Evolutionary conservation across 1,140 invertebrate species (phyloP), one percentile per base, ranked within the genome.

Genomic region (Solenopsis invicta): DNA sequence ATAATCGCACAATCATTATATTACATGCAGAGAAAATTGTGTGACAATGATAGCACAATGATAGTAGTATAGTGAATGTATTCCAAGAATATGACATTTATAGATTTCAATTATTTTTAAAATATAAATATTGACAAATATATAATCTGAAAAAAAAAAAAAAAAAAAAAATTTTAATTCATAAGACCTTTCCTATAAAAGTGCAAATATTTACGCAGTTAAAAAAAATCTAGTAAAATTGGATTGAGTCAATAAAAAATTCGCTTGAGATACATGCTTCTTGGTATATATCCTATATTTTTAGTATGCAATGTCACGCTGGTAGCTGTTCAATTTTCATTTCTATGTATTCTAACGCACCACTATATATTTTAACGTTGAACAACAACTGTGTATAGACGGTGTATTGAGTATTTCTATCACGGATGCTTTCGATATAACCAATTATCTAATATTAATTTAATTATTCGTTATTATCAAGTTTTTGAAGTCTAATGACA

Each of bases 331-430:
- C 48, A 66, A 50, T 78, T 66, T 61, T 24, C 59, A 78, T 78
- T 78, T 45, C 59, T 78, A 78, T 29, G 59, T 24, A 50, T 66
- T 48, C 75, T 78, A 78, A 75, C 75, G 21, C 41, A 34, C 52
- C n/a, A 56, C 24, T 18, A 64, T 77, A 64, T 77, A 66, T 41
- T 66, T 59, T 77, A 34, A 62, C 37, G 9, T 21, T 24, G 12
- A 41, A 45, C 59, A 66, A 78, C 41, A 45, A 56, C 24, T 78
- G 37, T 34, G 21, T n/a, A 48, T 62, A 41, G 75, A 29, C 9
- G 37, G 5, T 29, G 29, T 18, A 45, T 48, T 13, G 54, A 34
- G 3, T 1, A 64, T 64, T 77, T 13, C 6, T 37, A 3, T 37
- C 16, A 29, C 10, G 24, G 16, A 64, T 13, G 21, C 6, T 45